Percentiles rank a stretch among this genome's conserved stretches.
These are phyloP conservation scores for Anarrhichthys ocellatus DNA, from an alignment of 2,113 vertebrate genomes.

Conservation along the genomic window DNA sequence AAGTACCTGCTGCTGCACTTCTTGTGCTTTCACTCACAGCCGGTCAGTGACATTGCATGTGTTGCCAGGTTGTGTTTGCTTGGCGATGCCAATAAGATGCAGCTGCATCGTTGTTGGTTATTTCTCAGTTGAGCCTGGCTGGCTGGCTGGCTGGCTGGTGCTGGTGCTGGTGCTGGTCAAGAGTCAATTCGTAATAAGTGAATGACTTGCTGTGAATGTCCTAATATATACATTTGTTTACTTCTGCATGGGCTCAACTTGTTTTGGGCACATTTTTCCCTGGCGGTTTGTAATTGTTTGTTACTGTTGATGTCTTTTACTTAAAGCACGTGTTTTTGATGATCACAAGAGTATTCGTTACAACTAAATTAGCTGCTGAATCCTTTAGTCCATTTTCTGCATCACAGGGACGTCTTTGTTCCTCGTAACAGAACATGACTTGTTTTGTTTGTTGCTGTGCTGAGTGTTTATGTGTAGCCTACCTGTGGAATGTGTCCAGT, in stretches of 20 bases:
- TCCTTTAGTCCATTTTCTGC: slow-evolving; percentile 8
- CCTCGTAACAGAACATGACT: background rate
- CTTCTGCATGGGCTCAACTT: no score
- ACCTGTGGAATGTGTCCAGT: slow-evolving; percentile 87
- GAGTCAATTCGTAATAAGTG: background rate
- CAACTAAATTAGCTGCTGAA: background rate
- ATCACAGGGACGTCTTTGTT: background rate
- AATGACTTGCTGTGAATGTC: background rate
- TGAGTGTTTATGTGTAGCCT: slow-evolving; percentile 35
- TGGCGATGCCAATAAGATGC: background rate
- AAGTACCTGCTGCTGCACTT: background rate
- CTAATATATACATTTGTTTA: no score
- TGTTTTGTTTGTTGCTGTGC: background rate
- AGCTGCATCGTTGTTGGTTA: background rate
- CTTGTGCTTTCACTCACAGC: background rate
- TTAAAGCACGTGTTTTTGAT: background rate
- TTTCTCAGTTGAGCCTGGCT: background rate
- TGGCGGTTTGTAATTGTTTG: background rate
- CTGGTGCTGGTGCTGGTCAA: no score
- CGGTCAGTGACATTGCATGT: background rate
- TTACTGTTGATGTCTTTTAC: background rate
- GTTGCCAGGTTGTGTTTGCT: background rate
- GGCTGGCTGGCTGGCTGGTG: no score
- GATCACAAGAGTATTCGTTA: background rate
- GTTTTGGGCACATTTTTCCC: background rate